These are phyloP conservation scores for Cyanistes caeruleus DNA, from an alignment of 2,113 vertebrate species.

Conservation along the genomic window DNA sequence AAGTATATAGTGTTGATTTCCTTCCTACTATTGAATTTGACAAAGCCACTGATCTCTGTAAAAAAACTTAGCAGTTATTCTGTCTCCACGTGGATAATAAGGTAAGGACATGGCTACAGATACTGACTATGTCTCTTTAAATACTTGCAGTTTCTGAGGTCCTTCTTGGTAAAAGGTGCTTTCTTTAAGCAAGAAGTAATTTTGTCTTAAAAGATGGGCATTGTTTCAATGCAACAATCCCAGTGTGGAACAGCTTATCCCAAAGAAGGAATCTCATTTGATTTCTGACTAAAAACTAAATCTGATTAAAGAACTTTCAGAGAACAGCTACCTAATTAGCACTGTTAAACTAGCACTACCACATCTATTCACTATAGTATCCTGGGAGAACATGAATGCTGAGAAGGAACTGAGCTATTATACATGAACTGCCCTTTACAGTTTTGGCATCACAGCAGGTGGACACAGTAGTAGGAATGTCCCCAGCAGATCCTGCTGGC, in stretches of 20 bases:
- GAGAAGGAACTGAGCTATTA: background rate
- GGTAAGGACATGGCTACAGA: background rate
- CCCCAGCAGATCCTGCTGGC: background rate
- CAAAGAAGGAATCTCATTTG: background rate
- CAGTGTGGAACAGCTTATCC: background rate
- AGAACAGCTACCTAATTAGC: background rate
- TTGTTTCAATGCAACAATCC: background rate
- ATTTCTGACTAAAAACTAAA: background rate
- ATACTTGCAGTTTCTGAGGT: background rate
- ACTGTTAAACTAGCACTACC: background rate
- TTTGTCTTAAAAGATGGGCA: background rate
- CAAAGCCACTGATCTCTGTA: background rate
- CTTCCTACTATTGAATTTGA: background rate
- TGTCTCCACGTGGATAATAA: background rate
- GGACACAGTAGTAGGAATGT: background rate
- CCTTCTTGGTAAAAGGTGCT: background rate
- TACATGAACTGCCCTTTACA: background rate
- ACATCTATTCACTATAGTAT: background rate
- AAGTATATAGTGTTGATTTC: background rate
- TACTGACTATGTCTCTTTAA: background rate
- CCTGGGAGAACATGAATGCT: background rate
- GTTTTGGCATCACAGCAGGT: background rate
- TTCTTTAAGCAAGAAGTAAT: background rate
- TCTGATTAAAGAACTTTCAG: background rate
- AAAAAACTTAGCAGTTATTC: background rate